Conservation (phyloP, 1,140 invertebrate genomes). For the Euura lappo region DNA sequence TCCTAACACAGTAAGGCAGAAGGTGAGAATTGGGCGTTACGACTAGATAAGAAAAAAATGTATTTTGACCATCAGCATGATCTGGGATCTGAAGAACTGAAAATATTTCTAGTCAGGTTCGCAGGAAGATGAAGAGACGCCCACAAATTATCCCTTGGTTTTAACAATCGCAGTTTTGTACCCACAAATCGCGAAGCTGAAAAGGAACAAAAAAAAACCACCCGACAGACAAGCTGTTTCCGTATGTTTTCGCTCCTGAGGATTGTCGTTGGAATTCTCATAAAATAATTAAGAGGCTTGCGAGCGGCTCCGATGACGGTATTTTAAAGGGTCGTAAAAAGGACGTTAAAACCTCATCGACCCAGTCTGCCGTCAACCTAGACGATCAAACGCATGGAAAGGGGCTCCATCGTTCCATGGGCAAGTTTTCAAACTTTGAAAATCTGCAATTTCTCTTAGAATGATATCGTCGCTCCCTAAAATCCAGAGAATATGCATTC, state of each 20-base stretch:
- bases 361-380: constrained; percentile 10
- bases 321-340: constrained; percentile 60
- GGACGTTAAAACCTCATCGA: constrained; percentile 53
- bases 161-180: background rate
- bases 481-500: too few species aligned
- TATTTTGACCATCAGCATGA: too few species aligned
- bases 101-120: too few species aligned
- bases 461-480: background rate
- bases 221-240: constrained; percentile 52
- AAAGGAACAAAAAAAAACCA: constrained; percentile 20
- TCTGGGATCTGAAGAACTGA: too few species aligned
- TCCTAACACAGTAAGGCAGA: too few species aligned
- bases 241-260: constrained; percentile 53
- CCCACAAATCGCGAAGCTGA: constrained; percentile 9
- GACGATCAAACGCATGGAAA: background rate
- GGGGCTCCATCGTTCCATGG: background rate
- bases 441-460: background rate
- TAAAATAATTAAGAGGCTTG: constrained; percentile 59
- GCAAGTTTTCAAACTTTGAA: background rate
- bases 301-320: constrained; percentile 48
- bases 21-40: too few species aligned
- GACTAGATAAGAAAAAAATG: too few species aligned
- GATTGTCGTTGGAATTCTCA: constrained; percentile 59
- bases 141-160: background rate
- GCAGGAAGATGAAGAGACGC: background rate